Base-by-base conservation (phyloP, 2,888 invertebrate species). In the Prenolepis imparis region DNA sequence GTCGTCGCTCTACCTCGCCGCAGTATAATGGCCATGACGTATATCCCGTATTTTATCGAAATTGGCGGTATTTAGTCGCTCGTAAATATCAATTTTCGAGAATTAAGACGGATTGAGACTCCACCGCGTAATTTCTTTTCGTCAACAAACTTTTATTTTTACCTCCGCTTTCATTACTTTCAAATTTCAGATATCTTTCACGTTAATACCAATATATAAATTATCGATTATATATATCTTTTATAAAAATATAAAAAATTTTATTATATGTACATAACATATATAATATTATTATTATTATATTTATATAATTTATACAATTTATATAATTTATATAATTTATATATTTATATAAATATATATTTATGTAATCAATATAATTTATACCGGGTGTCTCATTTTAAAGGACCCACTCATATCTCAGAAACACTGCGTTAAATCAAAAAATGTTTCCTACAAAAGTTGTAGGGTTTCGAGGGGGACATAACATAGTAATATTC, bases 31-130 rank as follows among this genome's bases (percentile, higher is more conserved):
- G 78, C 12, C 48, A 57, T 59, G 36, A 59, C 59, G 55, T 61
- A 68, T 68, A 68, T 44, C 44, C 36, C 44, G 68, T 48, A 68
- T 78, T 78, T 78, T 78, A 78, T 78, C 78, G 24, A 78, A 78
- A 78, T 78, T 78, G 78, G 21, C 57, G 78, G 32, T 67, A 32
- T 21, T 78, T 78, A 78, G 68, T 78, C 59, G 59, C 32, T 59
- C 18, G 24, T 78, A 78, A 68, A 68, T 78, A 59, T 68, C 32
- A 68, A 59, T 59, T 4, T 15, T 4, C 52, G 36, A 32, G 9
- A 68, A 78, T 68, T 44, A 24, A 8, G 59, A 68, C 36, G 18
- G 32, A 68, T 57, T 21, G 21, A 44, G n/a, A 66, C 12, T 32
- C 8, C 44, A 2, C 36, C 18, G 18, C n/a, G 21, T n/a, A 28